Base-by-base conservation (phyloP, 2,888 invertebrate genomes). In the Euplagia quadripunctaria region DNA sequence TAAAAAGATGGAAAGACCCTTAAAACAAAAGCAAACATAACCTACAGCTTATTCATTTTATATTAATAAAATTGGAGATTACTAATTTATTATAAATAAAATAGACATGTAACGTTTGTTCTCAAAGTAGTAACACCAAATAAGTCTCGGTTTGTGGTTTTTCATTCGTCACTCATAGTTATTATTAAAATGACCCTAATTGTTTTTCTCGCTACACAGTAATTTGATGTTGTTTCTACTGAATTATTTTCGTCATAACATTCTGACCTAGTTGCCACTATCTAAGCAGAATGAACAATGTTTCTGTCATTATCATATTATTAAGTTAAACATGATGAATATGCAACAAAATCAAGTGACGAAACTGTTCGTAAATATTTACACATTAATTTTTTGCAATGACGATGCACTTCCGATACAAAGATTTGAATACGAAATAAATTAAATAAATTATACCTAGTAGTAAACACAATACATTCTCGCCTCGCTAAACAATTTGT, bases 371-470 rank as follows among this genome's bases (percentile, higher is more conserved):
- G 82, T 72, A 74, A 78, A 83, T 78, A 81, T 83, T 79, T 82
- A 79, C 82, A 82, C 77, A 76, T 82, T 81, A 86, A 89, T 88
- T 88, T 80, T 84, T 80, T 81, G 70, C 76, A 86, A 86, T 89
- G 88, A 90, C 88, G 84, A 74, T 74, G 87, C 86, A 87, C 81
- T 88, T 90, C 83, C 79, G 81, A 86, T 83, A 72, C 49, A 74
- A 77, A 73, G 67, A 73, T 73, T 68, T 66, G 43, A 78, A 77
- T 79, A 73, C 71, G 61, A 71, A 79, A 76, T 68, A 70, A 69
- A 76, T 77, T 31, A 69, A 78, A 75, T 71, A 70, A 74, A 76
- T 61, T 68, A 72, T 74, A 8, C 43, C 0, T 46, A 46, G 43
- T 46, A 71, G n/a, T 49, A 64, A 76, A 77, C 71, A 70, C 46